A percentile compares a stretch with the other conserved stretches of the same genome.
These are phyloP conservation scores for Drosophila anceps DNA, from an alignment of 2,888 invertebrate genomes.

Conservation along the genomic window DNA sequence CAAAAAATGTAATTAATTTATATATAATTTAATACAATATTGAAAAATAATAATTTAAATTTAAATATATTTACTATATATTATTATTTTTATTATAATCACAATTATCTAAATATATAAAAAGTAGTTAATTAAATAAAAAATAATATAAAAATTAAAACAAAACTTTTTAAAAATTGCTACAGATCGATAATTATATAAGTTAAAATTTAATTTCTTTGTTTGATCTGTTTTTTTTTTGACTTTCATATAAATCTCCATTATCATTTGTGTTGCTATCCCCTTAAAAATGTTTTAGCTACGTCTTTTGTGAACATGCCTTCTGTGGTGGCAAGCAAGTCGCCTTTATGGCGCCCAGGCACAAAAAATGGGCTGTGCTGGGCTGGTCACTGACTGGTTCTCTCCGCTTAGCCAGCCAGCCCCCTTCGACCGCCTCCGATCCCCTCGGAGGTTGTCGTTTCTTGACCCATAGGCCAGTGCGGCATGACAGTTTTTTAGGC, in stretches of 20 bases:
- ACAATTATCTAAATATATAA: neutral
- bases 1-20: no score
- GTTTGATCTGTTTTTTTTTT: no score
- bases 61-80: no score
- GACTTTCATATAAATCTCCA: neutral
- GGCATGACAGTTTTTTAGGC: slow-evolving; percentile 45
- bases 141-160: neutral
- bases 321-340: slow-evolving; percentile 29
- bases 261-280: neutral
- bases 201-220: no score
- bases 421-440: neutral
- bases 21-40: no score
- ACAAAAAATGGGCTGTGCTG: slow-evolving; percentile 65
- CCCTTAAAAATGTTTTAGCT: neutral
- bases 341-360: slow-evolving; percentile 54
- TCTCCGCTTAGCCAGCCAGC: slow-evolving; percentile 7
- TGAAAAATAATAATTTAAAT: no score
- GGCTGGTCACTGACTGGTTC: slow-evolving; percentile 46
- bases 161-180: no score
- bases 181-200: no score
- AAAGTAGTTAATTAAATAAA: neutral
- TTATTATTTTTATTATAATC: neutral
- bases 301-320: slow-evolving; percentile 40
- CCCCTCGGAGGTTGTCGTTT: slow-evolving; percentile 38
- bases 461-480: slow-evolving; percentile 61